Evolutionary conservation across 2,888 invertebrate genomes (phyloP), one percentile per base, ranked within the genome.

Genomic region (Thereva unica): DNA sequence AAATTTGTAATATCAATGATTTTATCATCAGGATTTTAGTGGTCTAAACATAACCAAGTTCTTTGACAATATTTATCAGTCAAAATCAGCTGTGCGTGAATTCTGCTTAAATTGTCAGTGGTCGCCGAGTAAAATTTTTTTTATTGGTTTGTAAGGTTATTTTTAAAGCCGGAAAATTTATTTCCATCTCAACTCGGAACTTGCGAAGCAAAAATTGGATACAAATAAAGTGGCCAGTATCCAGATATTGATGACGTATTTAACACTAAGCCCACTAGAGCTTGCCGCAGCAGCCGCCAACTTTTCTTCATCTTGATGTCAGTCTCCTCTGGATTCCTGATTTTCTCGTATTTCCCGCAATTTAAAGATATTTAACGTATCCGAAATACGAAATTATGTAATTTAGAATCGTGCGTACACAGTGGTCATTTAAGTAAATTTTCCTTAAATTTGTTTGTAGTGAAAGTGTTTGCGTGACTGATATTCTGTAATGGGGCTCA

Each of bases 401-500:
- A 23, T 23, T n/a, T 23, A 23, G 23, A 1, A 23, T 23, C 23
- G 23, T 23, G 23, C 23, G 23, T 23, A 23, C 23, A 23, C 23
- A 23, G 23, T 23, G 23, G 23, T 23, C 23, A 23, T 50, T 7
- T 34, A 23, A 23, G 10, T 23, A n/a, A 7, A 23, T 10, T 50
- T 23, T 50, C 23, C 23, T 12, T 34, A 10, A 47, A 10, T 6
- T 50, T 34, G 12, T 10, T 34, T 35, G 50, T 50, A 35, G 35
- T 7, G 12, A 8, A 5, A 7, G 23, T 8, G 42, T 55, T 55
- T 10, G 5, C 42, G 34, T 9, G 34, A 9, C 35, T 44, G 42
- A 41, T 44, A 8, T 3, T 59, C 12, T n/a, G 23, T 59, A 49
- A 91, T 92, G 91, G 89, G 89, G 78, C 85, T 89, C 76, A 82